A percentile compares a stretch with the other conserved stretches of the same genome.
Evolutionary conservation across 2,797 vertebrate genomes (phyloP).

Genomic region (Acipenser ruthenus): DNA sequence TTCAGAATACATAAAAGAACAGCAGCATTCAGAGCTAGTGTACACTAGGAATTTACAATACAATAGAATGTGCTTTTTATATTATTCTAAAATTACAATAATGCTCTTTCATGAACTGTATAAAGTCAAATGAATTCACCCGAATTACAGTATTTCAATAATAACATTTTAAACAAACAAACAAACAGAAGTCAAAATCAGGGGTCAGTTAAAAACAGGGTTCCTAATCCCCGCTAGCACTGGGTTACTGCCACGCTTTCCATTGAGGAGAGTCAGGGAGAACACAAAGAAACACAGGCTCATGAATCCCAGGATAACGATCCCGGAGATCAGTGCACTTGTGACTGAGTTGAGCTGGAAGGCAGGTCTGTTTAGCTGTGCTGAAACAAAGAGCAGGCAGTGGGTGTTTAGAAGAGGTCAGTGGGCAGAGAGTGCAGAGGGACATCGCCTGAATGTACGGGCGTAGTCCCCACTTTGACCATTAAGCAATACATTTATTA

Average conservation of each 20-base stretch:
- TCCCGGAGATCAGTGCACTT: slow-evolving; percentile 77
- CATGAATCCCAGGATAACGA: slow-evolving; percentile 73
- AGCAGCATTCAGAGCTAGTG: slow-evolving; percentile 23
- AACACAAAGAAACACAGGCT: slow-evolving; percentile 78
- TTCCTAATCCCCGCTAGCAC: slow-evolving; percentile 68
- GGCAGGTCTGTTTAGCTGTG: slow-evolving; percentile 50
- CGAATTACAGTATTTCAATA: not conserved
- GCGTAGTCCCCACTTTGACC: slow-evolving; percentile 4
- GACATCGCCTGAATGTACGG: not conserved
- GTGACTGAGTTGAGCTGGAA: slow-evolving; percentile 82
- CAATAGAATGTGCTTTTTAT: slow-evolving; percentile 9
- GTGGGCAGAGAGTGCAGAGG: too few species aligned
- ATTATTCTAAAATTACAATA: slow-evolving; percentile 16
- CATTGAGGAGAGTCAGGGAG: slow-evolving; percentile 74
- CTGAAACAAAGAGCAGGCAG: slow-evolving; percentile 42
- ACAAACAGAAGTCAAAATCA: slow-evolving; percentile 26
- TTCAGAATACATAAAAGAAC: slow-evolving; percentile 12
- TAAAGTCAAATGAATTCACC: not conserved
- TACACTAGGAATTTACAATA: slow-evolving; percentile 26
- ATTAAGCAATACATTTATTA: not conserved
- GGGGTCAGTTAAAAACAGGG: slow-evolving; percentile 75
- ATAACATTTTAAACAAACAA: not conserved
- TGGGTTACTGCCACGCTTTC: slow-evolving; percentile 53
- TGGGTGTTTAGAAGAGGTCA: too few species aligned
- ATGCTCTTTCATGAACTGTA: too few species aligned